Evolutionary conservation across 2,113 vertebrate genomes (phyloP), one percentile per base, ranked within the genome.

Genomic region (Oryctolagus cuniculus): DNA sequence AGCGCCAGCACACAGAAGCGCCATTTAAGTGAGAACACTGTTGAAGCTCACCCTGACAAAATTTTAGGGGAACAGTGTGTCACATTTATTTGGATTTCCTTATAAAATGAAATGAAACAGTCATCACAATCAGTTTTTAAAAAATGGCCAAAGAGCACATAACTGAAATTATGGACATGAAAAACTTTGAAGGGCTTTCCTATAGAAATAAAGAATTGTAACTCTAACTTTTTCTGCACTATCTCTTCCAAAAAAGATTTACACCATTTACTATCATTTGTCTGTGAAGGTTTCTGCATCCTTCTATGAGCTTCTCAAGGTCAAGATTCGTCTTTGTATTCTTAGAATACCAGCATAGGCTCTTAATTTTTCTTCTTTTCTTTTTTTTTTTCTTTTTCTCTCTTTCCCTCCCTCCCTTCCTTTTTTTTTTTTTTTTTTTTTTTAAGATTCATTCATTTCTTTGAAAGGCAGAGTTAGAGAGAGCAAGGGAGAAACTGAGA

Each of bases 1-100:
- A 90, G n/a, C n/a, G 11, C 22, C n/a, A 92, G 24, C 31, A 93
- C 64, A 81, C 53, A 77, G 15, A 51, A 25, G 27, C 6, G 58
- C 77, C 55, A 74, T 77, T 27, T 22, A 69, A 73, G 70, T 49
- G 51, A 94, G 82, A 72, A 90, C 75, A 61, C 67, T 44, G 74
- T 31, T 73, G 84, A 72, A 87, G 31, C 8, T 85, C 64, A 86
- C 0, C 11, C 2, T 51, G n/a, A 91, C 44, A 63, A 67, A 86
- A 5, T n/a, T 64, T 78, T 17, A 53, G 10, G n/a, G 53, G n/a
- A 51, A 53, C 55, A 90, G 91, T 34, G 64, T 64, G 92, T 79
- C 69, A 34, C 25, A 73, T 90, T 81, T 73, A 75, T 73, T 91
- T 93, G 53, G 24, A 77, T 78, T 80, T 95, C n/a, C 34, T 94